Conservation (phyloP, 2,888 invertebrate species). For the Dorcus hopei region DNA sequence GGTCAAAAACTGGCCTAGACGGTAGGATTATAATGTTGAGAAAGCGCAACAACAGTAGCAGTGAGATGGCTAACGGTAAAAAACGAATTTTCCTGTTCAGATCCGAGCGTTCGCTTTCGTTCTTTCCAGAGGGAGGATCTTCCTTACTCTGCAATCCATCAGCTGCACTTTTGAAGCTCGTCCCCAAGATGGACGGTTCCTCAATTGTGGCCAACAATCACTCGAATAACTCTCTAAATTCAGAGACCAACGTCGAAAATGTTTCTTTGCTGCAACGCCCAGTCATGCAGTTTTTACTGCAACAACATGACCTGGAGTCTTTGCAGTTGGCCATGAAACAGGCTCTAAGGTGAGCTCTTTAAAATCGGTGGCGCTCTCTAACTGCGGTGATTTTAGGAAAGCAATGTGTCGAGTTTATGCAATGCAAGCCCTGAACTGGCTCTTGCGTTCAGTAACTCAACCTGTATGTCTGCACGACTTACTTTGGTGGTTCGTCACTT, state of each 20-base stretch:
- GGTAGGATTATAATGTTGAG: conserved; percentile 60
- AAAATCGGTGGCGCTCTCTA: conserved; percentile 65
- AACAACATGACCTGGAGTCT: conserved; percentile 80
- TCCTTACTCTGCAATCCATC: conserved; percentile 88
- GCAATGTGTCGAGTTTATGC: conserved; percentile 82
- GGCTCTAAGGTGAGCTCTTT: conserved; percentile 65
- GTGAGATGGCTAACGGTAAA: conserved; percentile 57
- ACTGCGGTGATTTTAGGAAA: conserved; percentile 55
- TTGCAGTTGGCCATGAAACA: conserved; percentile 85
- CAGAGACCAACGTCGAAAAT: conserved; percentile 48
- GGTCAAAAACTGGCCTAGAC: conserved; percentile 57
- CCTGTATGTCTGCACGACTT: conserved; percentile 90
- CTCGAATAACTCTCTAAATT: conserved; percentile 31
- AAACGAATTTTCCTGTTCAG: not conserved
- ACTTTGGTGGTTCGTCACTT: conserved; percentile 94
- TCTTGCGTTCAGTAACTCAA: conserved; percentile 86
- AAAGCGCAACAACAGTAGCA: conserved; percentile 68
- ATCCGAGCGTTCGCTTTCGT: not conserved
- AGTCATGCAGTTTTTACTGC: conserved; percentile 82
- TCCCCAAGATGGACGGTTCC: conserved; percentile 61
- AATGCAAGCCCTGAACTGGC: conserved; percentile 94
- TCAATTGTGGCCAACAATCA: conserved; percentile 51
- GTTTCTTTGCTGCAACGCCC: conserved; percentile 69
- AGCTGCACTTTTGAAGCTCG: conserved; percentile 76
- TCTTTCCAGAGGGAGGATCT: conserved; percentile 63